These are phyloP conservation scores for Chlamydotis undulata DNA, from an alignment of 2,113 vertebrate genomes.

Conservation along the genomic window DNA sequence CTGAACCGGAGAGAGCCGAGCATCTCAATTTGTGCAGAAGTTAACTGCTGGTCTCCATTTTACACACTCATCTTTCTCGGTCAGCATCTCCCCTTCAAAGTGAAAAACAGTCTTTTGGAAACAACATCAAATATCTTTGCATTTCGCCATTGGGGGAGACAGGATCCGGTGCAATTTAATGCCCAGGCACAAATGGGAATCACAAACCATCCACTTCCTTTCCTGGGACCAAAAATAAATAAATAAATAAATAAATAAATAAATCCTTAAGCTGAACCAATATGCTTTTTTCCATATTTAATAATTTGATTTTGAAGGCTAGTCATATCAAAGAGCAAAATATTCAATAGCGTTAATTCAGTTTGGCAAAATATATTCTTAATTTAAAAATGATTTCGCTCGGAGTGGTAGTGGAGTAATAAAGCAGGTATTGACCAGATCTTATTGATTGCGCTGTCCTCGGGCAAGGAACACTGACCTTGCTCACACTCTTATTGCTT, in stretches of 20 bases:
- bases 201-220: neutral
- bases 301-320: constrained; percentile 85
- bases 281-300: constrained; percentile 81
- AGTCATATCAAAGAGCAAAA: constrained; percentile 86
- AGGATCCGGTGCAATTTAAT: constrained; percentile 58
- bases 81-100: neutral
- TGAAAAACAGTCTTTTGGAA: constrained; percentile 38
- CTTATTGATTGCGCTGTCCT: constrained; percentile 98
- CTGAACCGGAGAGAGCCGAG: fast-evolving
- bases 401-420: constrained; percentile 95
- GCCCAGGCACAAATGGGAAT: constrained; percentile 37
- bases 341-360: constrained; percentile 93
- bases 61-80: constrained; percentile 26
- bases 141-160: constrained; percentile 16
- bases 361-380: constrained; percentile 95
- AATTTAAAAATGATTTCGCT: constrained; percentile 98
- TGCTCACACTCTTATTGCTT: constrained; percentile 91
- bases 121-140: constrained; percentile 38
- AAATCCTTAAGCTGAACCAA: constrained; percentile 61
- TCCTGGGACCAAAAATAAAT: neutral
- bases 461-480: constrained; percentile 96
- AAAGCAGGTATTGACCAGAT: constrained; percentile 99
- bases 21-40: neutral
- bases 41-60: constrained; percentile 39
- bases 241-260: neutral